Evolutionary conservation across 2,113 vertebrate species (phyloP).

Genomic region (Microtus oregoni): DNA sequence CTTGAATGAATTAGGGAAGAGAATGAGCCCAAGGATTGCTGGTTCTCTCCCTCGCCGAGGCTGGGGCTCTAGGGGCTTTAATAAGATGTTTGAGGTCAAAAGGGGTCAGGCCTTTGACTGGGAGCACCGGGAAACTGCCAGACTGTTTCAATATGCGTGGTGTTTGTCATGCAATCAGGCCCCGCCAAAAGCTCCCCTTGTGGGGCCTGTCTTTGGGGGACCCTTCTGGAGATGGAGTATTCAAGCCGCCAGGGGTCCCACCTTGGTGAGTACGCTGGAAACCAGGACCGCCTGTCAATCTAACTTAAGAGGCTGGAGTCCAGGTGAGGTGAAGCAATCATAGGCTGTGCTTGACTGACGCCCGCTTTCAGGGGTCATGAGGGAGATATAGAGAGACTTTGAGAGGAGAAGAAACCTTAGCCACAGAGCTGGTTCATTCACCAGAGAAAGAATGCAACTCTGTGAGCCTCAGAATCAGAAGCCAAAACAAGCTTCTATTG

Average conservation of each 20-base stretch:
- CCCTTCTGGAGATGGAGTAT: constrained; percentile 71
- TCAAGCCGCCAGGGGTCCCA: neutral
- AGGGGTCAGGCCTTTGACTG: constrained; percentile 87
- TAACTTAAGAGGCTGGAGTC: no score
- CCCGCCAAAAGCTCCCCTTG: constrained; percentile 82
- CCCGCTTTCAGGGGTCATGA: accelerated
- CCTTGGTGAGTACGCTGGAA: neutral
- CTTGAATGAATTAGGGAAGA: constrained; percentile 93
- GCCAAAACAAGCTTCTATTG: neutral
- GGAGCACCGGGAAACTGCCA: constrained; percentile 87
- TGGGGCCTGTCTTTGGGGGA: constrained; percentile 76
- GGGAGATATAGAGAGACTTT: accelerated
- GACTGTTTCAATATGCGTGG: constrained; percentile 90
- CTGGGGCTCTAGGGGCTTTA: constrained; percentile 87
- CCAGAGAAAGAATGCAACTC: neutral
- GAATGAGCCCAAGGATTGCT: constrained; percentile 88
- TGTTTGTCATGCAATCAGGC: constrained; percentile 86
- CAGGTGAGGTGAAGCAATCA: neutral
- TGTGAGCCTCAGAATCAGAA: neutral
- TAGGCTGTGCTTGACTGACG: accelerated
- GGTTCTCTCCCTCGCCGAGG: constrained; percentile 82
- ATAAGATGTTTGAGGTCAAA: constrained; percentile 91
- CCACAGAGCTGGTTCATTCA: neutral
- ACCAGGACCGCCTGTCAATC: neutral
- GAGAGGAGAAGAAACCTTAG: neutral